Percentiles rank a stretch among this genome's conserved stretches.
Conservation (phyloP, 1,140 invertebrate genomes). For the Drosophila virilis region DNA sequence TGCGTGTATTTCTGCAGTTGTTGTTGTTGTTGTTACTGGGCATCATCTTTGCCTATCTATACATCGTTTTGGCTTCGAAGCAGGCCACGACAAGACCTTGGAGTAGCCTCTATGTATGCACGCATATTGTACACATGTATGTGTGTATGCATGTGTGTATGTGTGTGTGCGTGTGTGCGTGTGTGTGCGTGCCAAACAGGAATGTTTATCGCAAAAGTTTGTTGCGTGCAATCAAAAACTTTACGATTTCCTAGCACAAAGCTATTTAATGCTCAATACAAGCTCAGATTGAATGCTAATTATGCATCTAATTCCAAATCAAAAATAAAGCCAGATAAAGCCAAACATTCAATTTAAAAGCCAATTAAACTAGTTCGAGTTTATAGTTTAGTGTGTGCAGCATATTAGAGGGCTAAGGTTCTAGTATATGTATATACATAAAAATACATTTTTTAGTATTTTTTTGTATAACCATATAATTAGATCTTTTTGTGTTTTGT, state of each 20-base stretch:
- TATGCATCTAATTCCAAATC: background rate
- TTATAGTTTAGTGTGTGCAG: background rate
- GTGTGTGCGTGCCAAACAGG: conserved; percentile 59
- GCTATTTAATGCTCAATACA: conserved; percentile 4
- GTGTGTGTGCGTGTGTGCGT: conserved; percentile 28
- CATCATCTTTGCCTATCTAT: conserved; percentile 64
- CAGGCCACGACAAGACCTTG: conserved; percentile 75
- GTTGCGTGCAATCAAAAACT: conserved; percentile 42
- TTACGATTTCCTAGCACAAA: conserved; percentile 23
- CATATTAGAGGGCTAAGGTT: background rate
- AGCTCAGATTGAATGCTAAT: background rate
- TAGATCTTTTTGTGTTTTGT: too few relatives aligned
- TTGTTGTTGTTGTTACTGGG: conserved; percentile 45
- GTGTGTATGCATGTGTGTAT: conserved; percentile 18
- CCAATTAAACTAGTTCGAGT: background rate
- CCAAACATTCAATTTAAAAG: background rate
- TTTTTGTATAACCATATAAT: too few relatives aligned
- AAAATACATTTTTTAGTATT: too few relatives aligned
- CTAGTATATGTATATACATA: too few relatives aligned
- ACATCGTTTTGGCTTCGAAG: conserved; percentile 61
- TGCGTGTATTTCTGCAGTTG: conserved; percentile 48
- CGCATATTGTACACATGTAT: background rate
- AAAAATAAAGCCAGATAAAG: background rate
- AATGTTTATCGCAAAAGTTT: conserved; percentile 59
- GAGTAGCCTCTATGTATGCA: conserved; percentile 42